Base-by-base conservation (phyloP, 2,113 vertebrate species). In the Pao palembangensis region DNA sequence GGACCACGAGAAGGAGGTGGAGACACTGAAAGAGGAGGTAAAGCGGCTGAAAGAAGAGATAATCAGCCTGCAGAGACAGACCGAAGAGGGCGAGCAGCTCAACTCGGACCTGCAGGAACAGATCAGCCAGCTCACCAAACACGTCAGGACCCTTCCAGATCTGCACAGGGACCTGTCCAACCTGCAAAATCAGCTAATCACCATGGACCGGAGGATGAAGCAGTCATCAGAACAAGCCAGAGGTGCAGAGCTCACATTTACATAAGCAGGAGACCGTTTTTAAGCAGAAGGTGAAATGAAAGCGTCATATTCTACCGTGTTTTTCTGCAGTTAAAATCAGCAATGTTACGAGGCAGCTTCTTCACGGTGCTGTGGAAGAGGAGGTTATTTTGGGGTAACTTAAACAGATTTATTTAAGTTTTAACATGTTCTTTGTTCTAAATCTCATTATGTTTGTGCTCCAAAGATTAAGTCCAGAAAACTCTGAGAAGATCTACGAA, bases 101-200 rank as follows among this genome's bases (percentile, higher is more conserved):
- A 90, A 89, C 12, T 75, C 84, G 2, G 85, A 88, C 71, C 86
- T 98, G 34, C 92, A 93, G 85, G 88, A 89, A 16, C 94, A 99
- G 75, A 73, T 95, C 59, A 68, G 81, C 34, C 93, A 91, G 51
- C 93, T 98, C 78, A 85, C 85, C 73, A 92, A 92, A 59, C 93
- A 96, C 41, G 87, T 90, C 2, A 93, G 94, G 91, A 84, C 85
- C 71, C 93, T 97, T 68, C 93, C 95, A 0, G 94, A 98, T 65
- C 85, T 99, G 38, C 92, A 93, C 56, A 93, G 92, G 75, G 94
- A 98, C 63, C 92, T 98, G 10, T 92, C 91, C 69, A 89, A 90
- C 63, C 84, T 98, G 44, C 93, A 98, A 52, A 87, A 78, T 15
- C 94, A 96, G 69, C 94, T 89, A 56, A 52, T 89, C 70, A 91